Evolutionary conservation across 53 echinoderm and acorn worm species (phyloP), one percentile per base, ranked within the genome.

Genomic region (Actinopyga echinites): DNA sequence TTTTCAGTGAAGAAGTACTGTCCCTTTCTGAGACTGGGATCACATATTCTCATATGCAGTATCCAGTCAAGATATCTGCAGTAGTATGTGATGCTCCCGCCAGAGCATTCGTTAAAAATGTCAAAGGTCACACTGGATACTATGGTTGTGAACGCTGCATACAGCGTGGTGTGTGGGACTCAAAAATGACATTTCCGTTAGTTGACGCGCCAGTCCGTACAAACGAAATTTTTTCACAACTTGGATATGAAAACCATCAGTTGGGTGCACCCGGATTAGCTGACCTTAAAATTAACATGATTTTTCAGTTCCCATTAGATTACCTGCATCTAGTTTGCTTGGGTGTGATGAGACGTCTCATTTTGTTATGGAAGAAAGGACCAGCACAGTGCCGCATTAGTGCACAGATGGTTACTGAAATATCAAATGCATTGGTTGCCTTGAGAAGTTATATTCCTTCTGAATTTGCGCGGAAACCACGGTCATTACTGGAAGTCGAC

Each of bases 61-160:
- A 22, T 37, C 64, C 30, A 40, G 82, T 17, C 15, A 37, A 34
- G 36, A 57, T 90, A 25, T n/a, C 65, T 6, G 77, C 90, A 28
- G 57, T 79, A 55, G 67, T 90, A 15, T 90, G 86, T 86, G 86
- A 90, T 80, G 74, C 90, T 17, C 89, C 84, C 1, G 89, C 89
- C 24, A 20, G 85, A 37, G 69, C 80, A 3, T 80, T 71, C 44
- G 30, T 85, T 5, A 89, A 89, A 85, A 43, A 58, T 57, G 61
- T 79, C 5, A 85, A 84, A 56, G 80, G 69, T 20, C 89, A 89
- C 61, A 68, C 26, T 29, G 89, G 89, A 19, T 85, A 89, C 33
- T 57, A n/a, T 32, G 73, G 68, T 32, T 87, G 87, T 69, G 87
- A 87, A 3, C 54, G 30, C 8, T 87, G 87, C 57, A 82, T 31